Evolutionary conservation across 1,140 invertebrate genomes (phyloP).

Genomic region (Leptopilina clavipes): DNA sequence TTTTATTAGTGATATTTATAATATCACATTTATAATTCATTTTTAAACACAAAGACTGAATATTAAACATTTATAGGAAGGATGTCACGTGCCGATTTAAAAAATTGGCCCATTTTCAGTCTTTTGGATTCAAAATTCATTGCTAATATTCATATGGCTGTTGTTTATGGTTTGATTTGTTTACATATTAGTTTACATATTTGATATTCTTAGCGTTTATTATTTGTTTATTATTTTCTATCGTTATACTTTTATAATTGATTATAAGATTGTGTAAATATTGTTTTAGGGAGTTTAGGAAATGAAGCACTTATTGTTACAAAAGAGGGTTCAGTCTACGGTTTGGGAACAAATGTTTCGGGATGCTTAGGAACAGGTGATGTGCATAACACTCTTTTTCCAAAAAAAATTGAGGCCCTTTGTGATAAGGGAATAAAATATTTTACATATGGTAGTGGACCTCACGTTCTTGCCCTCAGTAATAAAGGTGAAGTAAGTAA

Average conservation of each 20-base stretch:
- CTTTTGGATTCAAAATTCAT: conserved; percentile 76
- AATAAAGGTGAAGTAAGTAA: conserved; percentile 75
- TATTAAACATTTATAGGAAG: conserved; percentile 34
- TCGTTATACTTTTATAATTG: conserved; percentile 32
- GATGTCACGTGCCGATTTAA: conserved; percentile 71
- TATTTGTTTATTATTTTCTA: too few species aligned
- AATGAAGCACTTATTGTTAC: conserved; percentile 81
- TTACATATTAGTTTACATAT: conserved; percentile 7
- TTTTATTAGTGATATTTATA: background rate
- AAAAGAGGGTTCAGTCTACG: conserved; percentile 79
- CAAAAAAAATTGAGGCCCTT: conserved; percentile 77
- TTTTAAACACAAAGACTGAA: conserved; percentile 30
- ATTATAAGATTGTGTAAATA: conserved; percentile 22
- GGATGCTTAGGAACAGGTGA: conserved; percentile 80
- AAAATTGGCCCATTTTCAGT: conserved; percentile 80
- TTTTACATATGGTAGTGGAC: conserved; percentile 81
- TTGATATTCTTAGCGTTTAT: conserved; percentile 29
- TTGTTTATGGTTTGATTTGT: conserved; percentile 77
- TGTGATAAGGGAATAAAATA: conserved; percentile 78
- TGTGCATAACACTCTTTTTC: conserved; percentile 76
- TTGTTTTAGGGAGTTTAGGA: conserved; percentile 73
- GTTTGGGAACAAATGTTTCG: conserved; percentile 78
- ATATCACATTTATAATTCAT: background rate
- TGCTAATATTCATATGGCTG: conserved; percentile 75
- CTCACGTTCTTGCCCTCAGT: conserved; percentile 80